Evolutionary conservation across 2,113 vertebrate genomes (phyloP).

Genomic region (Pongo abelii): DNA sequence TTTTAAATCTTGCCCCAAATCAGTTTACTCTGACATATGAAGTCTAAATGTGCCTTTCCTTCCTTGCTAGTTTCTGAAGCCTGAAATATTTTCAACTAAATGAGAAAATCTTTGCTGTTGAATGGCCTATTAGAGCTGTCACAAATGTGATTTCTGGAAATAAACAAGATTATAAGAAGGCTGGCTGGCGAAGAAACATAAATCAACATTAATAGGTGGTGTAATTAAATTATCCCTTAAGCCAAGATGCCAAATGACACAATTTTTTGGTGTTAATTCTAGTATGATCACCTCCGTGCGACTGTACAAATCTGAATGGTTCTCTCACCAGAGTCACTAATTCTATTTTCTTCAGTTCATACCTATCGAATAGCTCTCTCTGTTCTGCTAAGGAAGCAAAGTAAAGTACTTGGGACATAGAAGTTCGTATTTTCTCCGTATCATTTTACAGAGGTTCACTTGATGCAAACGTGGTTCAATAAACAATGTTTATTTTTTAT

Average conservation of each 20-base stretch:
- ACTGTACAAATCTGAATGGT: background rate
- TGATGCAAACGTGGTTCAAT: background rate
- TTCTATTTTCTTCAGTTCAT: background rate
- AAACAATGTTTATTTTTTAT: conserved; percentile 53
- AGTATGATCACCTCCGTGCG: background rate
- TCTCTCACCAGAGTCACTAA: background rate
- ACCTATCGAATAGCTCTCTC: background rate
- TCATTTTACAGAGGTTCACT: conserved; percentile 18
- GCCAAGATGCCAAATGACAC: conserved; percentile 36
- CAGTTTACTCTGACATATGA: background rate
- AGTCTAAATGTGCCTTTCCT: background rate
- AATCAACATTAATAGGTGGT: background rate
- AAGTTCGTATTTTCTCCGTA: background rate
- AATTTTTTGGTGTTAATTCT: background rate
- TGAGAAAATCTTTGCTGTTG: background rate
- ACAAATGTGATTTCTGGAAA: conserved; percentile 52
- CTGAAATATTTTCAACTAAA: conserved; percentile 34
- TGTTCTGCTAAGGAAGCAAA: background rate
- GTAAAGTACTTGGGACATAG: background rate
- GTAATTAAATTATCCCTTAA: conserved; percentile 53
- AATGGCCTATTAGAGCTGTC: conserved; percentile 27
- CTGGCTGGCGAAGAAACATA: background rate
- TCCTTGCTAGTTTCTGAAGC: background rate
- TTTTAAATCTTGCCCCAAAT: background rate
- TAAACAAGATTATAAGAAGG: background rate